Percentiles rank a stretch among this genome's conserved stretches.
These are phyloP conservation scores for Nanorana parkeri DNA, from an alignment of 2,113 vertebrate genomes.

Conservation along the genomic window DNA sequence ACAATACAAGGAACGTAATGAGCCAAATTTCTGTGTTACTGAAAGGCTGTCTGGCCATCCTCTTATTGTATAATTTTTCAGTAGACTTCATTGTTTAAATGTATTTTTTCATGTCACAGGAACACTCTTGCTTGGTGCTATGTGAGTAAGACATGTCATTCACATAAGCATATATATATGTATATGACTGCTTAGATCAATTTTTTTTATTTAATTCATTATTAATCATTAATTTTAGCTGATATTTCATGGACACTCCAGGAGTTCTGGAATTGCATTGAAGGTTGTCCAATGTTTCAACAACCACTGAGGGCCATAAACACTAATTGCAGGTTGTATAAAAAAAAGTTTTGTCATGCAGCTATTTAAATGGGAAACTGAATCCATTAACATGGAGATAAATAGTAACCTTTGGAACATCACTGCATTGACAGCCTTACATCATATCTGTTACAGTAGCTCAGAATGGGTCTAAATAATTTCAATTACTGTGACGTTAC, in stretches of 20 bases:
- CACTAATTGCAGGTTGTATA: conserved; percentile 42
- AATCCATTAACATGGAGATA: not conserved
- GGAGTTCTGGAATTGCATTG: conserved; percentile 38
- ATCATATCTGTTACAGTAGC: not conserved
- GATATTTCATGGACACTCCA: not conserved
- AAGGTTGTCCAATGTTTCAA: conserved; percentile 44
- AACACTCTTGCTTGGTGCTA: not conserved
- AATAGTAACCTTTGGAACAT: conserved; percentile 31
- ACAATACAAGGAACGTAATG: conserved; percentile 59
- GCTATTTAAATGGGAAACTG: conserved; percentile 14
- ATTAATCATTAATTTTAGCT: conserved; percentile 56
- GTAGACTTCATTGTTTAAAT: conserved; percentile 36
- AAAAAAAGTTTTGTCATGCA: conserved; percentile 40
- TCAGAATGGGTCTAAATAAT: not conserved
- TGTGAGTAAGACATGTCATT: not conserved
- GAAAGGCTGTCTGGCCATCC: conserved; percentile 16
- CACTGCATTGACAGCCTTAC: not conserved
- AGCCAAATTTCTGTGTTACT: conserved; percentile 66
- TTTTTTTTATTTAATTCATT: not conserved
- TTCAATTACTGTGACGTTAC: not conserved
- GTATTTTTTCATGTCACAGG: conserved; percentile 62
- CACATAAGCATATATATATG: conserved; percentile 52
- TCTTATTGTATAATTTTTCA: conserved; percentile 22
- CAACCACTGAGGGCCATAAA: conserved; percentile 58
- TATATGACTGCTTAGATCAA: conserved; percentile 56